Conservation (phyloP, 2,888 invertebrate genomes). For the Tridacna crocea region DNA sequence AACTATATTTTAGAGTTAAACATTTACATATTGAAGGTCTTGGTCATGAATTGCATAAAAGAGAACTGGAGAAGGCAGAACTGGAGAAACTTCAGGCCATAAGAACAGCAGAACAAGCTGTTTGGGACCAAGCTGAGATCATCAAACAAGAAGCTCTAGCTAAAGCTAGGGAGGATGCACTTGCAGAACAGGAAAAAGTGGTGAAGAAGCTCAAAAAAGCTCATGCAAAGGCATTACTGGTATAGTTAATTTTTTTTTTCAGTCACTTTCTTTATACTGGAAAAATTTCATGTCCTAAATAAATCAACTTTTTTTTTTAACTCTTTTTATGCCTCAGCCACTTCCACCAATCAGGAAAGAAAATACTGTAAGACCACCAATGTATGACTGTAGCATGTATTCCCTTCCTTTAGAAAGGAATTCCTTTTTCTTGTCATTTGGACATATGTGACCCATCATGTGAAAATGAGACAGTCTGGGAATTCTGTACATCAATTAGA, state of each 20-base stretch:
- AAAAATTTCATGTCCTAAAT: no score
- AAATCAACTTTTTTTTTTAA: neutral
- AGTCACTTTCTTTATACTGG: no score
- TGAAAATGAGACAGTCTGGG: no score
- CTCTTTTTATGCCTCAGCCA: neutral
- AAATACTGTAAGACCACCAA: no score
- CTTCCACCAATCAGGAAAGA: no score
- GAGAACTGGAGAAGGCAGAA: constrained; percentile 69
- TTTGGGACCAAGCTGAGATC: constrained; percentile 73
- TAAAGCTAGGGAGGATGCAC: constrained; percentile 67
- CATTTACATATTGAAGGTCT: constrained; percentile 59
- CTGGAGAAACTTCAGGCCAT: constrained; percentile 70
- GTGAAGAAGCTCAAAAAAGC: constrained; percentile 70
- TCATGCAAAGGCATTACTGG: constrained; percentile 74
- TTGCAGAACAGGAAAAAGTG: constrained; percentile 69
- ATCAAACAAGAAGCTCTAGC: constrained; percentile 68
- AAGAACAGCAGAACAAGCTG: constrained; percentile 69
- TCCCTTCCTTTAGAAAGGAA: no score
- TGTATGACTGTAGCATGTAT: no score
- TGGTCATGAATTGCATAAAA: constrained; percentile 72
- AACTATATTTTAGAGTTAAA: no score
- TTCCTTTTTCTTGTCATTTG: no score
- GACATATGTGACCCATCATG: no score
- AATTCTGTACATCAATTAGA: no score
- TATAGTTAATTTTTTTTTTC: constrained; percentile 29